Evolutionary conservation across 1,140 invertebrate genomes (phyloP).

Genomic region (Pseudachorutes palmiensis): DNA sequence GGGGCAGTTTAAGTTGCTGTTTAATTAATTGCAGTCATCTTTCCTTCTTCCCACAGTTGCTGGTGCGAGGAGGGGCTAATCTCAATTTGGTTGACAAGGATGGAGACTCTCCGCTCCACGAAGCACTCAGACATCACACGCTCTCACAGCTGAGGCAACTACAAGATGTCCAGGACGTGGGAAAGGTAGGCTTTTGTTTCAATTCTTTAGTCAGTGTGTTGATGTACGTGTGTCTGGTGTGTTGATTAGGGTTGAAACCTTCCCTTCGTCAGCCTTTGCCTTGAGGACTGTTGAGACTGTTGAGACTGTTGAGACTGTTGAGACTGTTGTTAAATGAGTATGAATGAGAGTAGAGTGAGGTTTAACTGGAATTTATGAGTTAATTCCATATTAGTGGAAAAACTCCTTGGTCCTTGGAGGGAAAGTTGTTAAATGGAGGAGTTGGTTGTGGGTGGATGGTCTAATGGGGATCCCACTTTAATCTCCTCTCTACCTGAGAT

Average conservation of each 20-base stretch:
- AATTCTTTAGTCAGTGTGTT: no score
- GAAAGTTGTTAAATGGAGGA: no score
- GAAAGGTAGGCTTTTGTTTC: no score
- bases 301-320: background rate
- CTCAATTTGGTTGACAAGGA: conserved; percentile 93
- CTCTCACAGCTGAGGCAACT: conserved; percentile 86
- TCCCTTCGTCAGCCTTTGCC: no score
- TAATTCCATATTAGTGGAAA: background rate
- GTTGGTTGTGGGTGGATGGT: no score
- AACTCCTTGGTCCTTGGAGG: no score
- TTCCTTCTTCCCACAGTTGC: conserved; percentile 50
- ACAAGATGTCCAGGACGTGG: conserved; percentile 88
- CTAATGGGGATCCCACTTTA: background rate
- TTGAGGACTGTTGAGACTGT: no score
- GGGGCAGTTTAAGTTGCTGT: background rate
- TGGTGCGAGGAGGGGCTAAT: conserved; percentile 86
- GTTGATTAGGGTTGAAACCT: no score
- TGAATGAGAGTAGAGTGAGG: background rate
- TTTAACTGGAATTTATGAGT: conserved; percentile 1
- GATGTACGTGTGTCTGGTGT: no score
- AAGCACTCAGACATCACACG: conserved; percentile 64
- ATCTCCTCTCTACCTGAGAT: background rate
- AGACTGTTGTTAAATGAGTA: background rate
- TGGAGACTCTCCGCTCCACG: conserved; percentile 55
- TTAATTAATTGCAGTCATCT: background rate